These are phyloP conservation scores for Tenthredo distinguenda DNA, from an alignment of 2,888 invertebrate species.

Conservation along the genomic window DNA sequence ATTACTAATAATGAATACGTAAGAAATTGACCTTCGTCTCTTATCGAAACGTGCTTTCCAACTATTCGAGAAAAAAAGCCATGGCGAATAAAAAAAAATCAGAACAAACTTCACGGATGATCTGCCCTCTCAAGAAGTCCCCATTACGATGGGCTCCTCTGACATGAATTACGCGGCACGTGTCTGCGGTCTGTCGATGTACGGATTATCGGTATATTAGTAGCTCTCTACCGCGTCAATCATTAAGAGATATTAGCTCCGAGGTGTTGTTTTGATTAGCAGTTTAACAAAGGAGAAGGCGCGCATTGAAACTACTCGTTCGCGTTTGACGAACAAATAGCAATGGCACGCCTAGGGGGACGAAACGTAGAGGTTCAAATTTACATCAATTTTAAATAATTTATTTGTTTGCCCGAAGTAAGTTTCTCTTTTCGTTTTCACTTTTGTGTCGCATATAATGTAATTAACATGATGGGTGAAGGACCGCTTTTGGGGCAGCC, in stretches of 20 bases:
- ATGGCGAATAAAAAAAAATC: not conserved
- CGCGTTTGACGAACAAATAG: constrained; percentile 32
- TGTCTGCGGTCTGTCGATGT: not conserved
- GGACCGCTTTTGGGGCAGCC: constrained; percentile 46
- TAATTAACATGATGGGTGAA: constrained; percentile 22
- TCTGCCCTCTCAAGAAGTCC: not conserved
- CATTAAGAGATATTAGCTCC: constrained; percentile 14
- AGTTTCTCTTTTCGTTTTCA: constrained; percentile 56
- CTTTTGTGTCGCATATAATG: constrained; percentile 40
- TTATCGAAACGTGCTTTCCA: not conserved
- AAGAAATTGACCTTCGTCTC: not conserved
- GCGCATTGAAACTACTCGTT: constrained; percentile 25
- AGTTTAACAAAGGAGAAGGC: constrained; percentile 17
- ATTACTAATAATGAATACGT: not conserved
- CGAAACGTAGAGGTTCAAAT: constrained; percentile 45
- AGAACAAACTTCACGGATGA: not conserved
- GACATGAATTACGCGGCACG: not conserved
- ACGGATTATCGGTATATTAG: not conserved
- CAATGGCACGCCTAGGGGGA: constrained; percentile 23
- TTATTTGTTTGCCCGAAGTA: constrained; percentile 50
- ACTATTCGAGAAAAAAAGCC: not conserved
- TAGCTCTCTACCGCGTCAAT: constrained; percentile 21
- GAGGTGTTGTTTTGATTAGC: constrained; percentile 41
- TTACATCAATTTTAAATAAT: constrained; percentile 55
- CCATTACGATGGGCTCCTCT: not conserved